A percentile compares a stretch with the other conserved stretches of the same genome.
phyloP scores from a whole-genome alignment of 2,888 invertebrate genomes.

The Ethmia dodecea region DNA sequence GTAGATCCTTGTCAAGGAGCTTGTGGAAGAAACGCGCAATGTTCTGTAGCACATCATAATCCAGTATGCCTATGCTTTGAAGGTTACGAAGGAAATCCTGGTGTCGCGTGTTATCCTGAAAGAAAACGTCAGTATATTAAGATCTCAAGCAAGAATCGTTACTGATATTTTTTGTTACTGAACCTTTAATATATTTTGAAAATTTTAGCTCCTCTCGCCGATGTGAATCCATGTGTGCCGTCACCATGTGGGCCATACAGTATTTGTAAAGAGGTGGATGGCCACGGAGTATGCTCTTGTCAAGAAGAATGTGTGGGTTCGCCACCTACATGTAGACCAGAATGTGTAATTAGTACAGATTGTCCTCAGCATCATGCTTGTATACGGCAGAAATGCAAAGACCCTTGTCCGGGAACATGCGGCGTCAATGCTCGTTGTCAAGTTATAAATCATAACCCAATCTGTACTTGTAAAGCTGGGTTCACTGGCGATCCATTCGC shows the following conservation, averaged over 20 bases:
- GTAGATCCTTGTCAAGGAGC: constrained; percentile 89
- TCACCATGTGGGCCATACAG: constrained; percentile 89
- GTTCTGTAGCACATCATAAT: constrained; percentile 88
- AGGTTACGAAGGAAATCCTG: constrained; percentile 88
- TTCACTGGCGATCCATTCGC: constrained; percentile 89
- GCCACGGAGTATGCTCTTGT: constrained; percentile 88
- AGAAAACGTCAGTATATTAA: constrained; percentile 54
- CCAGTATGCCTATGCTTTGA: constrained; percentile 88
- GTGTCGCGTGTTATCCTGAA: constrained; percentile 71
- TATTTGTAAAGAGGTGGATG: constrained; percentile 83
- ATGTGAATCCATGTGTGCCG: constrained; percentile 81
- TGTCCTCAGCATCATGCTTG: constrained; percentile 86
- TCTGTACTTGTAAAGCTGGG: constrained; percentile 86
- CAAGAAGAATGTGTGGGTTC: constrained; percentile 84
- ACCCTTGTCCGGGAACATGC: constrained; percentile 88
- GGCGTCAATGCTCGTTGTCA: constrained; percentile 85
- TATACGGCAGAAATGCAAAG: constrained; percentile 83
- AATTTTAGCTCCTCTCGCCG: constrained; percentile 59
- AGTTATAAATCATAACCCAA: constrained; percentile 87
- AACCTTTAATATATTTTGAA: background rate
- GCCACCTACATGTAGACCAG: constrained; percentile 86
- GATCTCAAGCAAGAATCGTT: constrained; percentile 18
- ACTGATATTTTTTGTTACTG: no score
- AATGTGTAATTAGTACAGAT: constrained; percentile 87
- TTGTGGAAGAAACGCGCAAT: constrained; percentile 89